Evolutionary conservation across 2,113 vertebrate genomes (phyloP), one percentile per base, ranked within the genome.

Genomic region (Atrichornis clamosus): DNA sequence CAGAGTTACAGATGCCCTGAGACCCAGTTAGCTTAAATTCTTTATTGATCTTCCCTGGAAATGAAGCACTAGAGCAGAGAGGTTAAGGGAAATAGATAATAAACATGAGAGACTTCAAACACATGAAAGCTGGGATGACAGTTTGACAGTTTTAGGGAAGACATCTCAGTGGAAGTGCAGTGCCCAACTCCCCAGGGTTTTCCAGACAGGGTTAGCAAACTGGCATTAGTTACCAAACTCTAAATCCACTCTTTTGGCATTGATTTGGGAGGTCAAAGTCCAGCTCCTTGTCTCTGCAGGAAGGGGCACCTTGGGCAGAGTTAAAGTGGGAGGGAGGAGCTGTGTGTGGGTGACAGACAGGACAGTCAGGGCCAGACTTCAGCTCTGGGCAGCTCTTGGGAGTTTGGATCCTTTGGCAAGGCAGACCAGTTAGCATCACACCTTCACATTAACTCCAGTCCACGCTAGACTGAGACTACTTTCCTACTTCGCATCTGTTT

Each of bases 41-140:
- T 28, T 65, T 79, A 93, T 75, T 88, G 88, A 90, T 82, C 85
- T 90, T 82, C 75, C 70, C 33, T 92, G 74, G 55, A 82, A 92
- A 76, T 0, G 1, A 74, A 87, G 39, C 1, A 1, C 37, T 70
- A 9, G 24, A 62, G 52, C 47, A 75, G 75, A 75, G 58, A 68
- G 44, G 82, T 79, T 79, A 42, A 79, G 42, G 42, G 33, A 74
- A 88, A 69, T 4, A 64, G 58, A 41, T 37, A 47, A 88, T 77
- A 85, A 94, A 82, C 67, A 76, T 2, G 3, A 64, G 70, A 75
- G 35, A 33, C 47, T 87, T 65, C 16, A 32, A 84, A 59, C 24
- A 53, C 2, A 3, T n/a, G 73, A 74, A 58, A 87, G 68, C 42
- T 21, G 84, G 64, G 42, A 23, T 37, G 46, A n/a, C 27, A 30